Evolutionary conservation across 2,113 vertebrate genomes (phyloP).

Genomic region (Herpetotheres cachinnans): DNA sequence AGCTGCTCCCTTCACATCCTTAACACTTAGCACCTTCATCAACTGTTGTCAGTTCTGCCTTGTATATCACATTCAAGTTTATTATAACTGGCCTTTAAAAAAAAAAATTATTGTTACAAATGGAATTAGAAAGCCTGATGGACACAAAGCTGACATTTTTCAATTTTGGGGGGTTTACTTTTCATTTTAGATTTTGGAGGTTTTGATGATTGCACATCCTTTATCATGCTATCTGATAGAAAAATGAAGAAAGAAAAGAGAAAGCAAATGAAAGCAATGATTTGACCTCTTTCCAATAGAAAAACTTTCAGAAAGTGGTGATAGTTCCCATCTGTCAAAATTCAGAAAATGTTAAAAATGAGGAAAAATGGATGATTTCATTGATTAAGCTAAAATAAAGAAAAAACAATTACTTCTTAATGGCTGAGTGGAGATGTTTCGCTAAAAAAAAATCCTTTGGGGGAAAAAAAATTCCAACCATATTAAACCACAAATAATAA

Average conservation of each 20-base stretch:
- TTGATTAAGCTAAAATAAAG: not conserved
- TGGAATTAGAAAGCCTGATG: not conserved
- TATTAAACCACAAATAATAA: not conserved
- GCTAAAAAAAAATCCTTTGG: not conserved
- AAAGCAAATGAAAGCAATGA: not conserved
- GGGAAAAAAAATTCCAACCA: not conserved
- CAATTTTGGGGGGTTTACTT: not conserved
- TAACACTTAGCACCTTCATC: not conserved
- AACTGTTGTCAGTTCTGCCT: not conserved
- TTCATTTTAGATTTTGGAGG: not conserved
- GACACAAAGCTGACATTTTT: not conserved
- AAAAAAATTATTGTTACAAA: not conserved
- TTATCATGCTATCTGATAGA: not conserved
- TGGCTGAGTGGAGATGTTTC: not conserved
- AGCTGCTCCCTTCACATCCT: not conserved
- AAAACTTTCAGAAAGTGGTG: not conserved
- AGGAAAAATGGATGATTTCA: not conserved
- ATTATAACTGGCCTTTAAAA: not conserved
- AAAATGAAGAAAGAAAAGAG: not conserved
- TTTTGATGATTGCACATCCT: not conserved
- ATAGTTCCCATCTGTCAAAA: not conserved
- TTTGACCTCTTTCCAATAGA: not conserved
- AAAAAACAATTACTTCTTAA: not conserved
- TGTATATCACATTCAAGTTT: not conserved
- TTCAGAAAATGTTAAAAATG: not conserved